phyloP scores from a whole-genome alignment of 2,113 vertebrate genomes.

The Collichthys lucidus region DNA sequence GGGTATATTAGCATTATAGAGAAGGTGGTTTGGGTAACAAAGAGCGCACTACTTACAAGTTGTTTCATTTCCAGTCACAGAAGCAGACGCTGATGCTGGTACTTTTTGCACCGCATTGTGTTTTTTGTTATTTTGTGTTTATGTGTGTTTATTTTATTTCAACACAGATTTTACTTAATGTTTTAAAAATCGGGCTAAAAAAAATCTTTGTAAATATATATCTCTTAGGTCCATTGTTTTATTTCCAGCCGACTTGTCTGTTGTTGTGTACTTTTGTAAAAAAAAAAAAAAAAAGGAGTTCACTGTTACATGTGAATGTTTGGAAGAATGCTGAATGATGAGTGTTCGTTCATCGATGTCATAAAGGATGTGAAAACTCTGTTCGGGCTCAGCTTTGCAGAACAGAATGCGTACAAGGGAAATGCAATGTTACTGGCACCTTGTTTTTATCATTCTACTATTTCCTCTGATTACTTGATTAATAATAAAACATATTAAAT shows the following conservation, averaged over 20 bases:
- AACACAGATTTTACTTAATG: constrained; percentile 23
- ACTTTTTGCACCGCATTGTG: constrained; percentile 29
- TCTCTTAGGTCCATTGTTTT: constrained; percentile 32
- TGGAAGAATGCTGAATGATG: constrained; percentile 37
- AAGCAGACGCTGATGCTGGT: constrained; percentile 36
- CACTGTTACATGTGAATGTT: constrained; percentile 65
- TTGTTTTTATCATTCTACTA: constrained; percentile 73
- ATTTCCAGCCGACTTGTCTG: constrained; percentile 41
- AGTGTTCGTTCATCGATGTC: constrained; percentile 23
- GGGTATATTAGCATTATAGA: constrained; percentile 22
- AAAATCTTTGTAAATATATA: constrained; percentile 57
- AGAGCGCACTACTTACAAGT: constrained; percentile 1
- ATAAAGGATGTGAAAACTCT: constrained; percentile 31
- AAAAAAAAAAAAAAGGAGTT: constrained; percentile 25
- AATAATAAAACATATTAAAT: constrained; percentile 76
- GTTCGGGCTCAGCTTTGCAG: constrained; percentile 8
- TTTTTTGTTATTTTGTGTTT: neutral
- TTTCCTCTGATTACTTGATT: constrained; percentile 73
- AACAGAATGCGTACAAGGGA: constrained; percentile 55
- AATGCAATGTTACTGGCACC: constrained; percentile 62
- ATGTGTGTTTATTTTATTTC: neutral
- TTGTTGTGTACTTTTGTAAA: constrained; percentile 53
- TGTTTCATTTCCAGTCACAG: constrained; percentile 13
- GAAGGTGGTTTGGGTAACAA: neutral
- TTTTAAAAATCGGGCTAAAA: constrained; percentile 44